Evolutionary conservation across 2,113 vertebrate genomes (phyloP).

Genomic region (Pedetes capensis): DNA sequence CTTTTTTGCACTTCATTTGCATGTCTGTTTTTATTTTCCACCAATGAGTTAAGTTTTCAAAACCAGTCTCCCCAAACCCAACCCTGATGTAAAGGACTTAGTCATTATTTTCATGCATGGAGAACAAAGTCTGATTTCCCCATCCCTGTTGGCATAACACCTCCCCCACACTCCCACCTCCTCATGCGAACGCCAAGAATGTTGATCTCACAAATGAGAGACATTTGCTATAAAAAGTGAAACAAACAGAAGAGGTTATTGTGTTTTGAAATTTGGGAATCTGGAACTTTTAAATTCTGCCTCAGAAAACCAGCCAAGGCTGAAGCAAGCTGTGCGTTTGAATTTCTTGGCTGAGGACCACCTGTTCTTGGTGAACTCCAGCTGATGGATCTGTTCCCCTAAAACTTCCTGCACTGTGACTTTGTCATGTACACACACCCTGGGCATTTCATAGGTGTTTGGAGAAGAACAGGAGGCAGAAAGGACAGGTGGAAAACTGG

Average conservation of each 20-base stretch:
- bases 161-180: constrained; percentile 64
- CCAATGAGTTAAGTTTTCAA: constrained; percentile 57
- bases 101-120: constrained; percentile 70
- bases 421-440: neutral
- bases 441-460: neutral
- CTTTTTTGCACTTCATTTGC: neutral
- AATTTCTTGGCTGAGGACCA: constrained; percentile 63
- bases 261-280: constrained; percentile 71
- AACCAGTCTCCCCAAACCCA: constrained; percentile 56
- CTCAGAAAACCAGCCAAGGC: constrained; percentile 66
- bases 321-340: constrained; percentile 69
- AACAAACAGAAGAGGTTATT: constrained; percentile 76
- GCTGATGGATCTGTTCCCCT: neutral
- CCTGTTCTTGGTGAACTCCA: constrained; percentile 57
- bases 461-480: neutral
- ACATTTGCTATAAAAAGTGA: constrained; percentile 70
- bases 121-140: constrained; percentile 56
- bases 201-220: constrained; percentile 62
- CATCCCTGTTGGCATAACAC: constrained; percentile 74
- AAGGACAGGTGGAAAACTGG: no score
- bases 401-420: neutral
- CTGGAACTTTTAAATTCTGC: constrained; percentile 68
- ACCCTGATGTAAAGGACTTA: constrained; percentile 51
- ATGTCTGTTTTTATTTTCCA: neutral
- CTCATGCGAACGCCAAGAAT: constrained; percentile 52